Evolutionary conservation across 2,113 vertebrate genomes (phyloP).

Genomic region (Chascanopsetta lugubris): DNA sequence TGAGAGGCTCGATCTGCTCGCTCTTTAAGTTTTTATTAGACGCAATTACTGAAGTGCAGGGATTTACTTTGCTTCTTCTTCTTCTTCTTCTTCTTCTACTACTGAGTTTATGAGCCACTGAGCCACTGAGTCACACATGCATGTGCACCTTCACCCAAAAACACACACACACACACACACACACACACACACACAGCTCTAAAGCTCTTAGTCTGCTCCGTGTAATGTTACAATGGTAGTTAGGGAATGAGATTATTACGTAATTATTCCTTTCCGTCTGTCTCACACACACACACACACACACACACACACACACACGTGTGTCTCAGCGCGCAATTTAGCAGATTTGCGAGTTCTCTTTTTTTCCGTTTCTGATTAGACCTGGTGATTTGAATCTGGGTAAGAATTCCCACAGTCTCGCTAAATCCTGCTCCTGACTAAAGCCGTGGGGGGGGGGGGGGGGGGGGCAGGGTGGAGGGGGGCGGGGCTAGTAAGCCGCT

Average conservation of each 20-base stretch:
- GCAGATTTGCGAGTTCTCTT: constrained; percentile 33
- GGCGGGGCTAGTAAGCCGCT: constrained; percentile 66
- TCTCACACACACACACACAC: neutral
- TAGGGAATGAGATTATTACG: constrained; percentile 46
- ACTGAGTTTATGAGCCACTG: constrained; percentile 3
- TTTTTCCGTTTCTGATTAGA: constrained; percentile 59
- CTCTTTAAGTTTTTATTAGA: constrained; percentile 38
- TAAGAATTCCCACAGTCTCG: constrained; percentile 75
- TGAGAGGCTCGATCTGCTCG: constrained; percentile 14
- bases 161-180: constrained; percentile 1
- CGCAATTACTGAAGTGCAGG: constrained; percentile 23
- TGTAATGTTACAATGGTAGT: constrained; percentile 32
- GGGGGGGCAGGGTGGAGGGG: too few species aligned
- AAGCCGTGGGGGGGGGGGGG: constrained; percentile 64
- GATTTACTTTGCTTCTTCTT: neutral
- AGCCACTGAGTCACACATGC: neutral
- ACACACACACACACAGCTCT: constrained; percentile 14
- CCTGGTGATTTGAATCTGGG: constrained; percentile 67
- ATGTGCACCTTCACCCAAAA: constrained; percentile 1
- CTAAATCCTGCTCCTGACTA: constrained; percentile 67
- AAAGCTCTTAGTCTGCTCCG: constrained; percentile 28
- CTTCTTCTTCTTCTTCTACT: neutral
- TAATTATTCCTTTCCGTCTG: constrained; percentile 50
- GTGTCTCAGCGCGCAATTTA: constrained; percentile 44
- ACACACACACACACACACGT: neutral